phyloP scores from a whole-genome alignment of 1,140 invertebrate species.

The Batillaria attramentaria region DNA sequence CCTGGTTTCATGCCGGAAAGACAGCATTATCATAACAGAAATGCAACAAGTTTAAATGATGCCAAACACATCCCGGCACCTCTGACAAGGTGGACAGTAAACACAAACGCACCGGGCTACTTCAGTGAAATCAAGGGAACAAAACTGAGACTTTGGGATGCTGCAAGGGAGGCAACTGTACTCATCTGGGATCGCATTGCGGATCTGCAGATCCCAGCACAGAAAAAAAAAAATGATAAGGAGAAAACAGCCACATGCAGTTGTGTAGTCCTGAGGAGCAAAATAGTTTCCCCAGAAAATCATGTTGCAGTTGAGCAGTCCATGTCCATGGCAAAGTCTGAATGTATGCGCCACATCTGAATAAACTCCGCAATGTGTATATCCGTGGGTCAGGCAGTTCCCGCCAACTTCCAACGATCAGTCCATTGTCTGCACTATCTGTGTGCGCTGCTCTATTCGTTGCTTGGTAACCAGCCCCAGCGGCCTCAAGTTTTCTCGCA shows the following conservation, averaged over 20 bases:
- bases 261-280: not conserved
- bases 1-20: too few relatives aligned
- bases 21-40: too few relatives aligned
- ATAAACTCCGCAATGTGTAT: not conserved
- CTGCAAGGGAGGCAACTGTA: too few relatives aligned
- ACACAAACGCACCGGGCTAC: too few relatives aligned
- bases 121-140: too few relatives aligned
- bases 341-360: not conserved
- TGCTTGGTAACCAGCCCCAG: constrained; percentile 24
- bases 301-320: too few relatives aligned
- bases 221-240: not conserved
- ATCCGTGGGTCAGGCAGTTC: not conserved
- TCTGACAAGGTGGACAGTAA: too few relatives aligned
- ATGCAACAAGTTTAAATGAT: too few relatives aligned
- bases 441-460: constrained; percentile 41
- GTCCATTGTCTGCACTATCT: constrained; percentile 43
- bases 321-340: not conserved
- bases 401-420: not conserved
- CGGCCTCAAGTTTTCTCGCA: constrained; percentile 49
- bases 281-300: not conserved
- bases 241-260: not conserved
- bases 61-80: too few relatives aligned
- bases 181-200: too few relatives aligned
- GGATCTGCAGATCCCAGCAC: too few relatives aligned
- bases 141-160: too few relatives aligned